Evolutionary conservation across 2,888 invertebrate species (phyloP).

Genomic region (Coelogynopora nodosa): DNA sequence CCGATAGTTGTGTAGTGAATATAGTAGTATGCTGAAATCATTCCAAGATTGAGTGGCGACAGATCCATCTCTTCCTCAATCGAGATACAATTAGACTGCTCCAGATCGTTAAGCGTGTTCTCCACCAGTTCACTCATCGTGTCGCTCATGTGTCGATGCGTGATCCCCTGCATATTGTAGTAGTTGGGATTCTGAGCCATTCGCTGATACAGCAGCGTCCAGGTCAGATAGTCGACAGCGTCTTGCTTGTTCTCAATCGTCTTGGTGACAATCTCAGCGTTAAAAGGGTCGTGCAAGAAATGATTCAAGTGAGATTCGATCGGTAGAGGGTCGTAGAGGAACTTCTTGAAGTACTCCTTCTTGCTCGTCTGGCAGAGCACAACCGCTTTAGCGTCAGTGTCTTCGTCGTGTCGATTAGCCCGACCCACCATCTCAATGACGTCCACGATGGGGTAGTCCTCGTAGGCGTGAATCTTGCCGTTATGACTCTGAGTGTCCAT

Average conservation of each 20-base stretch:
- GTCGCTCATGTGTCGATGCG: slow-evolving; percentile 93
- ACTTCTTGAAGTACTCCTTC: slow-evolving; percentile 96
- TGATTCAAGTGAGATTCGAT: slow-evolving; percentile 97
- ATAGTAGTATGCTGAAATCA: slow-evolving; percentile 99
- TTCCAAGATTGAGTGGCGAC: slow-evolving; percentile 90
- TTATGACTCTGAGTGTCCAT: slow-evolving; percentile 92
- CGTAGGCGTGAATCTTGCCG: slow-evolving; percentile 68
- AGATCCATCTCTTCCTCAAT: slow-evolving; percentile 97
- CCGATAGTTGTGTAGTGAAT: slow-evolving; percentile 98
- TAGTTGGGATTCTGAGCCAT: slow-evolving; percentile 99
- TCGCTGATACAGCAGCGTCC: slow-evolving; percentile 94
- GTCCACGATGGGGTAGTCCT: slow-evolving; percentile 94
- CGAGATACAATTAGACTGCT: slow-evolving; percentile 92
- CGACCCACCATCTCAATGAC: slow-evolving; percentile 95
- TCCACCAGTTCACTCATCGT: slow-evolving; percentile 96
- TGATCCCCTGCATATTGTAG: slow-evolving; percentile 76
- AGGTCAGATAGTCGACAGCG: slow-evolving; percentile 96
- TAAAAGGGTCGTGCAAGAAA: slow-evolving; percentile 95
- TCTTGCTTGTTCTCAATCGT: slow-evolving; percentile 99
- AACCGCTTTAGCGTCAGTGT: slow-evolving; percentile 71
- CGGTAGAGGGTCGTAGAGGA: slow-evolving; percentile 90
- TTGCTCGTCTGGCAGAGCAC: slow-evolving; percentile 89
- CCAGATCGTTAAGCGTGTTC: slow-evolving; percentile 84
- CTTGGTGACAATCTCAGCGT: slow-evolving; percentile 98
- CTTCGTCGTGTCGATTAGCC: slow-evolving; percentile 75